A percentile compares a stretch with the other conserved stretches of the same genome.
Evolutionary conservation across 2,113 vertebrate genomes (phyloP).

Genomic region (Corvus moneduloides): DNA sequence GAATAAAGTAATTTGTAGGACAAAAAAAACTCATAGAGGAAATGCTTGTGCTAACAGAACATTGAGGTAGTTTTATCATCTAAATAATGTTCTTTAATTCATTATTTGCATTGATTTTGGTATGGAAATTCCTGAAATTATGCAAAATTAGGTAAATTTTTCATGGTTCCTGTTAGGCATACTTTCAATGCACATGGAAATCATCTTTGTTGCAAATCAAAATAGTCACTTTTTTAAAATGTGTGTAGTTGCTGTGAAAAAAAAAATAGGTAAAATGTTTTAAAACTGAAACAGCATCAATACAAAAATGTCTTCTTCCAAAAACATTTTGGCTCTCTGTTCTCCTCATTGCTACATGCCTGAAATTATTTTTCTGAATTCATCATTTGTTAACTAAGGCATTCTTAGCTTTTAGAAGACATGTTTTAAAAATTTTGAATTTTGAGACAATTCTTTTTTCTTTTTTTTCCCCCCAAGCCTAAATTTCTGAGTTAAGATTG

Average conservation of each 20-base stretch:
- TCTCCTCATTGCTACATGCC: not conserved
- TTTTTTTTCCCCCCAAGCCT: rapidly evolving
- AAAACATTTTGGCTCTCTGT: not conserved
- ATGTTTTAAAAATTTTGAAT: not conserved
- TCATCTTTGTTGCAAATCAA: not conserved
- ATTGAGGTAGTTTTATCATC: not conserved
- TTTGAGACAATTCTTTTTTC: not conserved
- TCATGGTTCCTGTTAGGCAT: not conserved
- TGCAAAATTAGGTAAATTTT: not conserved
- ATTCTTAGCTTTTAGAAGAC: not conserved
- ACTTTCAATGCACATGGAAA: not conserved
- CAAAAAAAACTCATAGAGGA: not conserved
- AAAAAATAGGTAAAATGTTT: not conserved
- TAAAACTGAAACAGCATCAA: not conserved
- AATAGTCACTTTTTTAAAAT: not conserved
- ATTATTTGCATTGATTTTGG: not conserved
- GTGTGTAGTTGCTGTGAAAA: not conserved
- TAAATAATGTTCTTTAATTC: not conserved
- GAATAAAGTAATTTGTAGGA: not conserved
- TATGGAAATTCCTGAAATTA: not conserved
- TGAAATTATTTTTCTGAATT: not conserved
- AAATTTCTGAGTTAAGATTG: not conserved
- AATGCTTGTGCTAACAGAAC: not conserved
- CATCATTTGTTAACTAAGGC: not conserved
- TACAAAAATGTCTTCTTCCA: not conserved